A percentile compares a stretch with the other conserved stretches of the same genome.
phyloP scores from a whole-genome alignment of 92 coral and sea anemone genomes.

The Epizoanthus scotinus region DNA sequence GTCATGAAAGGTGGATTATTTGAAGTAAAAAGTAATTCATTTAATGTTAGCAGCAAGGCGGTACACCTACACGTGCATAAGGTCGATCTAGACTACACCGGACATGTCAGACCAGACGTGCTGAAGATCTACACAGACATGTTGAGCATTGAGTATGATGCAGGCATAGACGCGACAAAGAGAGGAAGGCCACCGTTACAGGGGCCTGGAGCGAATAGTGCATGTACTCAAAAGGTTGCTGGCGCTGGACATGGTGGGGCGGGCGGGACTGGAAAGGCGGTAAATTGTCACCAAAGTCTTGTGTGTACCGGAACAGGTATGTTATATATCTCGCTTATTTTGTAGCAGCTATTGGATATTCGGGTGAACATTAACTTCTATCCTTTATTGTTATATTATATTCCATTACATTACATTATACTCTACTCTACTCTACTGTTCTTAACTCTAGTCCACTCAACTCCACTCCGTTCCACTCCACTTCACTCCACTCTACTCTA shows the following conservation, averaged over 20 bases:
- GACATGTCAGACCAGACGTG: constrained; percentile 46
- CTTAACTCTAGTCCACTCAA: no score
- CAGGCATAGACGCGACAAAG: constrained; percentile 54
- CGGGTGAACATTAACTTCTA: no score
- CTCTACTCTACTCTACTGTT: no score
- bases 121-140: constrained; percentile 46
- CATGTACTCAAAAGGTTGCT: constrained; percentile 34
- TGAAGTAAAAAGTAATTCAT: constrained; percentile 53
- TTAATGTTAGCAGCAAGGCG: constrained; percentile 39
- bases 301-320: constrained; percentile 23
- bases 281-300: constrained; percentile 3
- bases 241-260: constrained; percentile 74
- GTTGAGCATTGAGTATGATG: constrained; percentile 52
- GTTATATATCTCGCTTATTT: neutral
- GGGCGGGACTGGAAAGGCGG: constrained; percentile 55
- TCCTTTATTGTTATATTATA: no score
- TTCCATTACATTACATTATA: no score
- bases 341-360: no score
- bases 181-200: constrained; percentile 49
- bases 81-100: constrained; percentile 54
- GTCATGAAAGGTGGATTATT: constrained; percentile 54
- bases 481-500: no score
- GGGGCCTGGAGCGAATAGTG: constrained; percentile 54
- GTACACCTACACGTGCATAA: constrained; percentile 40
- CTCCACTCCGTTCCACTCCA: no score